Base-by-base conservation (phyloP, 2,113 vertebrate genomes). In the Pelusios castaneus region DNA sequence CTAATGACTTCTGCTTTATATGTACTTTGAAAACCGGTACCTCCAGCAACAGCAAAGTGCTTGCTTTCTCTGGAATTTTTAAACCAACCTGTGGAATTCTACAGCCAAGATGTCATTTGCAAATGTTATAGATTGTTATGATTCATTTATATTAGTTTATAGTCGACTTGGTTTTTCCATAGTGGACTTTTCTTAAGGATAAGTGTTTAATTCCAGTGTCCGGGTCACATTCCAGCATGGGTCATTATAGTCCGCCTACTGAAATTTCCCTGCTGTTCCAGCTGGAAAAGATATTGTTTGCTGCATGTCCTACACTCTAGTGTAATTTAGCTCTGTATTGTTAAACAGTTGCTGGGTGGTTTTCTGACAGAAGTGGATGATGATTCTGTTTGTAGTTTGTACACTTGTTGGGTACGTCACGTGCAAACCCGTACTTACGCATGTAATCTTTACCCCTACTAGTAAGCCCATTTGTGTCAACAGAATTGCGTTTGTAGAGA, bases 161-260 rank as follows among this genome's bases (percentile, higher is more conserved):
- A 58, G 43, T 17, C 10, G 0, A 0, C 19, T 6, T 60, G 43
- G 6, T 12, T 88, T 1, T 9, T 90, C 17, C 2, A 1, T 5
- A 6, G 51, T 31, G 27, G 1, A 13, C 52, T 5, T 27, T 12
- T 51, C 0, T 0, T 70, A 55, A 60, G 31, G 38, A 8, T 31
- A 31, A 38, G 84, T 70, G 27, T 0, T 0, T 49, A 43, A 17
- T 93, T 79, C 1, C 8, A 29, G 31, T 45, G 2, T 5, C 51
- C 13, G 2, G 80, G 21, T 76, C 16, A 10, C 22, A 14, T 10
- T 34, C 22, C 52, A 56, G 21, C 43, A 10, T 34, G 14, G 43
- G 60, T 16, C 8, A 9, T 89, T 31, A 73, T 13, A 47, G 89
- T 51, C 43, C 79, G 4, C 83, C 54, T 82, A n/a, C 60, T 1